These are phyloP conservation scores for Drosophila acutilabella DNA, from an alignment of 2,888 invertebrate species.

Conservation along the genomic window DNA sequence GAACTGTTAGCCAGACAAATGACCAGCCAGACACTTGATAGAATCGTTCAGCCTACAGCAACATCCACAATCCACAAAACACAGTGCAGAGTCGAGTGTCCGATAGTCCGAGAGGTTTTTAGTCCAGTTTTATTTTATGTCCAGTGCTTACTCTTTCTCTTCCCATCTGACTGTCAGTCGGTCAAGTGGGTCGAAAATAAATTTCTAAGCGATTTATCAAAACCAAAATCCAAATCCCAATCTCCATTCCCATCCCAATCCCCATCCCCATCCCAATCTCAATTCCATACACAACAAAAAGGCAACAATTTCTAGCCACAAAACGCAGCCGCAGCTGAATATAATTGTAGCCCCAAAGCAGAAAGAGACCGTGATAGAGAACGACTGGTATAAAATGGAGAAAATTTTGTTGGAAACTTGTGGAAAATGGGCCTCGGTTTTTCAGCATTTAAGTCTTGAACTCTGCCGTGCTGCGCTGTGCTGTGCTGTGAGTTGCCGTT, in stretches of 20 bases:
- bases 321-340: conserved; percentile 65
- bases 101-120: conserved; percentile 1
- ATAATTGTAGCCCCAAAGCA: conserved; percentile 30
- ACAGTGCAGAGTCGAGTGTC: conserved; percentile 12
- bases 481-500: conserved; percentile 16
- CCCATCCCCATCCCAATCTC: conserved; percentile 19
- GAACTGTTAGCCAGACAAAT: conserved; percentile 65
- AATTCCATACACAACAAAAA: conserved; percentile 22
- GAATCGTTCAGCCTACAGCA: conserved; percentile 21
- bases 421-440: conserved; percentile 32
- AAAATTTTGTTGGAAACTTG: not conserved
- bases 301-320: conserved; percentile 36
- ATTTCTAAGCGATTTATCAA: conserved; percentile 75
- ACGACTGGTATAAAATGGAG: not conserved
- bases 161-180: conserved; percentile 8
- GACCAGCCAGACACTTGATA: conserved; percentile 44
- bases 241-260: conserved; percentile 31
- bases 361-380: not conserved
- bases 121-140: conserved; percentile 18
- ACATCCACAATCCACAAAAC: not conserved
- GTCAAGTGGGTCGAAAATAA: conserved; percentile 50
- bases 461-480: conserved; percentile 3
- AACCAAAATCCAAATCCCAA: conserved; percentile 50
- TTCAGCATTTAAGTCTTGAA: conserved; percentile 36
- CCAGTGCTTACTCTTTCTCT: conserved; percentile 1